These are phyloP conservation scores for Tribolium castaneum DNA, from an alignment of 1,140 invertebrate genomes.

Conservation along the genomic window DNA sequence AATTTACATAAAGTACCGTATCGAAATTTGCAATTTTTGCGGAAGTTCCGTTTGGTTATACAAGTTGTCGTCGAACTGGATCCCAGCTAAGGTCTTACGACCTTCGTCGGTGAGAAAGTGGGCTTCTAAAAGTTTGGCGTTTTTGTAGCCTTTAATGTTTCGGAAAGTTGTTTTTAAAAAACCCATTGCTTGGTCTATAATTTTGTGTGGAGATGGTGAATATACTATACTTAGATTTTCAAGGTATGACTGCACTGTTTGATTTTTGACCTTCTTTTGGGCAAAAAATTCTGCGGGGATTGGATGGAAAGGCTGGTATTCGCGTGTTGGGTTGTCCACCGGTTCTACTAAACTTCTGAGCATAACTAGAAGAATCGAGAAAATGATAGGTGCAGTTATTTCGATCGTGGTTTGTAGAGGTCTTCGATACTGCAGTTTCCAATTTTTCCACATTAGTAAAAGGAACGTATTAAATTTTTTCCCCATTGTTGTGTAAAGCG, in stretches of 20 bases:
- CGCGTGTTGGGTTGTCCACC: not conserved
- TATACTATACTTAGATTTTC: not conserved
- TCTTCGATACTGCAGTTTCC: slow-evolving; percentile 79
- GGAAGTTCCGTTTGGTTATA: slow-evolving; percentile 64
- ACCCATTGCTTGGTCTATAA: not conserved
- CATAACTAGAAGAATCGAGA: slow-evolving; percentile 77
- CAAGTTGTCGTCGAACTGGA: slow-evolving; percentile 67
- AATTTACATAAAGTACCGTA: slow-evolving; percentile 61
- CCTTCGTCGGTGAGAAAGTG: not conserved
- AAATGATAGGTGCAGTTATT: slow-evolving; percentile 75
- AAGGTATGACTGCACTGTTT: not conserved
- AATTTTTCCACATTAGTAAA: slow-evolving; percentile 89
- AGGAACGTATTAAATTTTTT: slow-evolving; percentile 69
- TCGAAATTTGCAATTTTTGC: slow-evolving; percentile 66
- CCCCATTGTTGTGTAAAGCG: slow-evolving; percentile 39
- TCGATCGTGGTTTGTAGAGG: slow-evolving; percentile 78
- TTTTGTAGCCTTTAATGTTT: not conserved
- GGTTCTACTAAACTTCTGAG: slow-evolving; percentile 69
- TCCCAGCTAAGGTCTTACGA: slow-evolving; percentile 64
- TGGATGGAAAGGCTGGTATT: not conserved
- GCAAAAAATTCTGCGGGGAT: not conserved
- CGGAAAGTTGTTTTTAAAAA: not conserved
- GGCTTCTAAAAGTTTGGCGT: not conserved
- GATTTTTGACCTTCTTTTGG: not conserved
- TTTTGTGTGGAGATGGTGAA: not conserved